A percentile compares a stretch with the other conserved stretches of the same genome.
phyloP scores from a whole-genome alignment of 2,888 invertebrate species.

The Dioctria rufipes region DNA sequence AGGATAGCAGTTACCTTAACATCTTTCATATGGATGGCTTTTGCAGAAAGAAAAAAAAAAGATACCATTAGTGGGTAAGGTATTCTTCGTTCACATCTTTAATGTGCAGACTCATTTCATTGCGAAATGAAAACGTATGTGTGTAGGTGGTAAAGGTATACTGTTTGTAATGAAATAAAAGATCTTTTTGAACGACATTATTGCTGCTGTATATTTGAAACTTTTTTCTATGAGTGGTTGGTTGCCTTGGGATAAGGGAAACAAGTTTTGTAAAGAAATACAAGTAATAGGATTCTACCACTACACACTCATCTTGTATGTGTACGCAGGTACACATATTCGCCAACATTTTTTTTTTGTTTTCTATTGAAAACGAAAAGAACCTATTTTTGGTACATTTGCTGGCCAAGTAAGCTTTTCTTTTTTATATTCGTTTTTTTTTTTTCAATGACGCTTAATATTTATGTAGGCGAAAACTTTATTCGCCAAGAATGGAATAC shows the following conservation, averaged over 20 bases:
- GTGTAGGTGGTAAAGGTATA: background rate
- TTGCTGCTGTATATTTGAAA: slow-evolving; percentile 43
- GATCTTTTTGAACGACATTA: slow-evolving; percentile 50
- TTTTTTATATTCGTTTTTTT: background rate
- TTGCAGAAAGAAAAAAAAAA: slow-evolving; percentile 38
- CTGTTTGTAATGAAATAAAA: slow-evolving; percentile 50
- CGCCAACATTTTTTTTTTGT: background rate
- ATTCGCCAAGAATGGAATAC: background rate
- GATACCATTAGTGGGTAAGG: slow-evolving; percentile 39
- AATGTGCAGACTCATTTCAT: slow-evolving; percentile 48
- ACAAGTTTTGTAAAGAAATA: slow-evolving; percentile 36
- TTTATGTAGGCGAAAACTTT: background rate
- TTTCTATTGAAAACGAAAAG: slow-evolving; percentile 17
- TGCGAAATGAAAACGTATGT: slow-evolving; percentile 35
- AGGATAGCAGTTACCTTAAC: slow-evolving; percentile 11
- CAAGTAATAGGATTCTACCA: background rate
- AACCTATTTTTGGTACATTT: slow-evolving; percentile 13
- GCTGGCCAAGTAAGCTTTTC: slow-evolving; percentile 1
- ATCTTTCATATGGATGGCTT: slow-evolving; percentile 37
- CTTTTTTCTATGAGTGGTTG: slow-evolving; percentile 14
- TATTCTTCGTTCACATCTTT: slow-evolving; percentile 33
- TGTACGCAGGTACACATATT: background rate
- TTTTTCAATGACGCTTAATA: no score
- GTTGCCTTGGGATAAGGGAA: slow-evolving; percentile 27
- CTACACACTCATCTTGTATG: background rate